Evolutionary conservation across 2,797 vertebrate species (phyloP).

Genomic region (Catostomus latipinnis): DNA sequence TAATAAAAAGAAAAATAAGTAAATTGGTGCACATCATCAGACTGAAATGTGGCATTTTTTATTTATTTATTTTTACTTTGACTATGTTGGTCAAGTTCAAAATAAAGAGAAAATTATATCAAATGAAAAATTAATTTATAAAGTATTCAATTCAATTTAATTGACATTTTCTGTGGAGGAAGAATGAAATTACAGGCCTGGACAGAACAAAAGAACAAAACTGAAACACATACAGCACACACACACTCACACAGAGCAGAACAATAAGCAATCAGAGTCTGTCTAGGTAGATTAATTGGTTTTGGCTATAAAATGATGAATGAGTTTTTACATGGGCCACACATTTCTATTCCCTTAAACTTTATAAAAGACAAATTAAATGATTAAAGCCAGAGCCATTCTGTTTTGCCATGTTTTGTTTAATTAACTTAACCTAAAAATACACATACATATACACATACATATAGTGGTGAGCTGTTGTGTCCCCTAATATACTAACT

Average conservation of each 20-base stretch:
- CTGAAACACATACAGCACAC: conserved; percentile 16
- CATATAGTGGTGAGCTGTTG: not conserved
- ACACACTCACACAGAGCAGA: not conserved
- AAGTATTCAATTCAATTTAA: too few species aligned
- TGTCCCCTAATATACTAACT: too few species aligned
- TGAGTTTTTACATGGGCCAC: conserved; percentile 42
- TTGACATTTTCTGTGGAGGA: conserved; percentile 50
- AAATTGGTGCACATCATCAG: too few species aligned
- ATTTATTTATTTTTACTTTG: too few species aligned
- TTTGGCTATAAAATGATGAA: conserved; percentile 56
- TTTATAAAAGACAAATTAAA: conserved; percentile 52
- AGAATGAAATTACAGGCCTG: conserved; percentile 54
- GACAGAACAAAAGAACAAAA: conserved; percentile 45
- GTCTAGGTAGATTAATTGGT: conserved; percentile 56
- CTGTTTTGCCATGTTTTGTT: conserved; percentile 36
- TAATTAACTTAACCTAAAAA: conserved; percentile 38
- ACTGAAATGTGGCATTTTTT: too few species aligned
- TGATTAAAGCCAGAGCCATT: conserved; percentile 32
- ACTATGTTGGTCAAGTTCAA: too few species aligned
- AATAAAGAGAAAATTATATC: too few species aligned
- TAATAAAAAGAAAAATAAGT: too few species aligned
- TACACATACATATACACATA: not conserved
- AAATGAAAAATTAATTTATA: too few species aligned
- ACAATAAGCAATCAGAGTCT: conserved; percentile 49
- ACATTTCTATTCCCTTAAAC: conserved; percentile 23